These are phyloP conservation scores for Protobothrops flavoviridis DNA, from an alignment of 2,113 vertebrate genomes.

Conservation along the genomic window DNA sequence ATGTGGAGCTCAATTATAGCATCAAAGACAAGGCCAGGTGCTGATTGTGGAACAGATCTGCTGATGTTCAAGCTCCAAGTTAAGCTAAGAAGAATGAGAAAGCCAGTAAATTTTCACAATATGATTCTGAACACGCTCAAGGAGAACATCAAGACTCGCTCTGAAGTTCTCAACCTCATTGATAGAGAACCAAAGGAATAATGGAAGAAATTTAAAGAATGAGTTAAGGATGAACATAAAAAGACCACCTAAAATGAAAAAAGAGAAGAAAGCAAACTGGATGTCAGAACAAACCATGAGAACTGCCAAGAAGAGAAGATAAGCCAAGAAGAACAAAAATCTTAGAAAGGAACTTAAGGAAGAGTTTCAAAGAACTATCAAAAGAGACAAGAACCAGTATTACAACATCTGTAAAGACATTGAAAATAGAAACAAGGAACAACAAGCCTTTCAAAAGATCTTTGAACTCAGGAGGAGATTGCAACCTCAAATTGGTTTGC, in stretches of 20 bases:
- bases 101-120: neutral
- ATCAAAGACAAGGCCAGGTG: neutral
- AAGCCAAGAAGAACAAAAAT: neutral
- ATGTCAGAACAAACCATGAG: neutral
- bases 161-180: neutral
- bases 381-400: neutral
- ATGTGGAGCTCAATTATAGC: neutral
- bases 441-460: neutral
- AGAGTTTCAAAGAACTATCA: neutral
- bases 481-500: neutral
- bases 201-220: neutral
- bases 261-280: neutral
- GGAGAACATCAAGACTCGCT: neutral
- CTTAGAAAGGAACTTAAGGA: neutral
- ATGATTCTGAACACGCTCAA: neutral
- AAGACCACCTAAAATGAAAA: neutral
- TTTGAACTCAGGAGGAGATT: neutral
- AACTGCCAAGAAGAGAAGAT: neutral
- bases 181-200: neutral
- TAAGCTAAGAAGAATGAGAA: neutral
- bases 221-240: neutral
- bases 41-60: neutral
- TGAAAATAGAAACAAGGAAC: neutral
- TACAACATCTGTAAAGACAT: neutral
- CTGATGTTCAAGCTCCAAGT: neutral